Percentiles rank a stretch among this genome's conserved stretches.
Evolutionary conservation across 92 coral and sea anemone genomes (phyloP).

Genomic region (Siderastrea siderea): DNA sequence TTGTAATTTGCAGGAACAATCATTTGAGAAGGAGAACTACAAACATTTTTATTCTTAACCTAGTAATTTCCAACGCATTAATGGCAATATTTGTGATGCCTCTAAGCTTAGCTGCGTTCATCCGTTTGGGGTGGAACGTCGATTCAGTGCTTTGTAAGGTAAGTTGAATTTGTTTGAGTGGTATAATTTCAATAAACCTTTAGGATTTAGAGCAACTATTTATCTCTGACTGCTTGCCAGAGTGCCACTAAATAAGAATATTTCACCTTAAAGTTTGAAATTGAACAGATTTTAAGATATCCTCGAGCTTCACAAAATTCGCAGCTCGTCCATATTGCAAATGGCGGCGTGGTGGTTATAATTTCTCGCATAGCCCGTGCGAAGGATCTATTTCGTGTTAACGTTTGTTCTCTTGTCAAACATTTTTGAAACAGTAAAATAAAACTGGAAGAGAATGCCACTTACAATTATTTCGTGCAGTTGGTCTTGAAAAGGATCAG

Average conservation of each 20-base stretch:
- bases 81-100: conserved; percentile 87
- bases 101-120: conserved; percentile 70
- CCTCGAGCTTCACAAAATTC: not conserved
- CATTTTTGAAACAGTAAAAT: too few species aligned
- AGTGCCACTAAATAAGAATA: too few species aligned
- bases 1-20: conserved; percentile 79
- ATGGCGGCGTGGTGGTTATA: not conserved
- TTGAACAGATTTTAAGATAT: too few species aligned
- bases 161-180: conserved; percentile 22
- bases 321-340: not conserved
- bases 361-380: not conserved
- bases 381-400: too few species aligned
- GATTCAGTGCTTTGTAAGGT: conserved; percentile 86
- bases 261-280: too few species aligned
- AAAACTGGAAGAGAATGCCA: not conserved
- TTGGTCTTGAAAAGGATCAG: not conserved
- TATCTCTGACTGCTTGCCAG: not conserved
- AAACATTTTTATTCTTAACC: conserved; percentile 88
- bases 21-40: conserved; percentile 77
- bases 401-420: too few species aligned
- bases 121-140: conserved; percentile 72
- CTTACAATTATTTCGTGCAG: not conserved
- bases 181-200: not conserved
- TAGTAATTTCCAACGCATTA: conserved; percentile 85
- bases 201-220: not conserved